Base-by-base conservation (phyloP, 2,113 vertebrate species). In the Prunella fulvescens region DNA sequence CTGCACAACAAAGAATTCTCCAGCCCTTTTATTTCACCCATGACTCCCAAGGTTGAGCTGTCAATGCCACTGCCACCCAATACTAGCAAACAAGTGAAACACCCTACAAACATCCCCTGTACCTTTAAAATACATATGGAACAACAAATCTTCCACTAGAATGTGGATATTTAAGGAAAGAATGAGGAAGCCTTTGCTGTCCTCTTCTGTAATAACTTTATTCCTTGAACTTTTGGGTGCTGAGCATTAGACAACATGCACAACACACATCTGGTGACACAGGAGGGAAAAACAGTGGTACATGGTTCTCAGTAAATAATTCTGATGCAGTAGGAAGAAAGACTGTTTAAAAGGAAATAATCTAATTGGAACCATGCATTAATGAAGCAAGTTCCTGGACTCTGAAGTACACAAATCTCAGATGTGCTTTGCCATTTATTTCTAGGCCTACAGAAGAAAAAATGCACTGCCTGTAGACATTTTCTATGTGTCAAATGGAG, bases 191-290 rank as follows among this genome's bases (percentile, higher is more conserved):
- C 39, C 42, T 61, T 77, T 70, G 24, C 54, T 74, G 19, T 47
- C 12, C 48, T 79, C 54, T 81, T 56, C 25, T 40, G 16, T 6
- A 40, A 6, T 18, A 69, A 39, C 4, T 71, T 78, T 26, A 44
- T n/a, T 60, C 25, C 40, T 33, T 37, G 17, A 60, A 24, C 7
- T 83, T 33, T 25, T 7, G 11, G 10, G 26, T 33, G 24, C 17
- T 23, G 31, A 81, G 29, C 48, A 40, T 12, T 35, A 33, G 47
- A 44, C 6, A 23, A 37, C 56, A 61, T 23, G 47, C 48, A 56
- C 23, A 70, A 47, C 39, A 78, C n/a, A 13, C 0, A 0, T 40
- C 22, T 42, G 15, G 23, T n/a, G 31, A 51, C 37, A 79, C 4
- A 9, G 28, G 19, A 74, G 16, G 12, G 6, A 37, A 67, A 64